These are phyloP conservation scores for Dasypus novemcinctus DNA, from an alignment of 2,113 vertebrate genomes.

Conservation along the genomic window DNA sequence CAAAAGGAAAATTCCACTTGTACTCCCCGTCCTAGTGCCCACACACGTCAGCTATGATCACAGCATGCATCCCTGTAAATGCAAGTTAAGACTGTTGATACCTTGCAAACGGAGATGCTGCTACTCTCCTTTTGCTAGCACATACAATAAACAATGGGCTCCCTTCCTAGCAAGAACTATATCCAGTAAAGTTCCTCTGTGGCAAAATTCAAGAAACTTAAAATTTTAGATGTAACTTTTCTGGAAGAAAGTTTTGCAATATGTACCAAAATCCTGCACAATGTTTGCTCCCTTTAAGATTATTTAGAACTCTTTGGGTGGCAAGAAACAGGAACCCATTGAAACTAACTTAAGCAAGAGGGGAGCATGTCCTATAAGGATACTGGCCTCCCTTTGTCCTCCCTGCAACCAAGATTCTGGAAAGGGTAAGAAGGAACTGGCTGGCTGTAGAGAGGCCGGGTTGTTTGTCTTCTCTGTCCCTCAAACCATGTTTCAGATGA, in stretches of 20 bases:
- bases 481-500: neutral
- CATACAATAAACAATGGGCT: neutral
- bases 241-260: neutral
- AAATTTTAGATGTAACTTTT: neutral
- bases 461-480: neutral
- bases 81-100: neutral
- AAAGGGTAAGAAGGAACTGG: neutral
- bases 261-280: neutral
- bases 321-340: neutral
- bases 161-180: neutral
- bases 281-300: neutral
- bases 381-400: too few relatives aligned
- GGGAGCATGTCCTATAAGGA: neutral
- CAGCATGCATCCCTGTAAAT: neutral
- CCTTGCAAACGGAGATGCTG: neutral
- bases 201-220: neutral
- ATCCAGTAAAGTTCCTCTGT: neutral
- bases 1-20: slow-evolving; percentile 27
- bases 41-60: neutral
- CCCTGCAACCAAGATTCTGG: neutral
- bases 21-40: neutral
- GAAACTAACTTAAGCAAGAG: neutral
- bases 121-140: neutral
- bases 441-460: neutral
- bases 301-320: neutral